phyloP scores from a whole-genome alignment of 1,140 invertebrate species.

The Bicyclus anynana region DNA sequence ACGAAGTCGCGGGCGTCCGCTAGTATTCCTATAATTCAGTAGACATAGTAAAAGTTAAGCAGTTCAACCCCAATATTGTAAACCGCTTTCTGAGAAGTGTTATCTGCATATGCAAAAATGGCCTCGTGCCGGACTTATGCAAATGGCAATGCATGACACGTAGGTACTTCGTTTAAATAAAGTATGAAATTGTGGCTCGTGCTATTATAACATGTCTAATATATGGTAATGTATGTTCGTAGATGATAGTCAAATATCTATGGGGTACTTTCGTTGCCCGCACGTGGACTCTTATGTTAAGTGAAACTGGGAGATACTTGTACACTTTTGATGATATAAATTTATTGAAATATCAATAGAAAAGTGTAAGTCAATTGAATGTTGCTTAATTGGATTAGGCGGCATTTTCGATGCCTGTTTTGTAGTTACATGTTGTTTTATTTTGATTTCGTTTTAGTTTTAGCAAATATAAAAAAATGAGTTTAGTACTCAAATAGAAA shows the following conservation, averaged over 20 bases:
- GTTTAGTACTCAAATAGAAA: no score
- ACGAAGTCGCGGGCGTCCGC: no score
- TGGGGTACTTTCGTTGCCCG: slow-evolving; percentile 56
- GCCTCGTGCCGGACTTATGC: slow-evolving; percentile 71
- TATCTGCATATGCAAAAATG: slow-evolving; percentile 74
- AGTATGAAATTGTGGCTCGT: slow-evolving; percentile 51
- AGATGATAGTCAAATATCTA: slow-evolving; percentile 38
- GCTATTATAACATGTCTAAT: slow-evolving; percentile 49
- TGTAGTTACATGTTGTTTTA: no score
- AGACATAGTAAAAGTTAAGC: neutral
- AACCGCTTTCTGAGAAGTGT: slow-evolving; percentile 52
- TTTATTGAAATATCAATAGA: no score
- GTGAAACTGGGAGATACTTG: slow-evolving; percentile 8
- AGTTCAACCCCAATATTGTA: slow-evolving; percentile 31
- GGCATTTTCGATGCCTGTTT: no score
- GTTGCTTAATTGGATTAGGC: no score
- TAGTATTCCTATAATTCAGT: slow-evolving; percentile 3
- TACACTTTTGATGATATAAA: slow-evolving; percentile 4
- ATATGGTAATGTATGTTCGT: slow-evolving; percentile 44
- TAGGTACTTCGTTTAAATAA: slow-evolving; percentile 32
- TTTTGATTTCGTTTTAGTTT: no score
- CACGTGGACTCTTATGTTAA: slow-evolving; percentile 72
- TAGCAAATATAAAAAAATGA: no score
- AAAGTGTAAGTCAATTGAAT: no score
- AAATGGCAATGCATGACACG: slow-evolving; percentile 57